Conservation (phyloP, 2,113 vertebrate genomes). For the Nothoprocta perdicaria region DNA sequence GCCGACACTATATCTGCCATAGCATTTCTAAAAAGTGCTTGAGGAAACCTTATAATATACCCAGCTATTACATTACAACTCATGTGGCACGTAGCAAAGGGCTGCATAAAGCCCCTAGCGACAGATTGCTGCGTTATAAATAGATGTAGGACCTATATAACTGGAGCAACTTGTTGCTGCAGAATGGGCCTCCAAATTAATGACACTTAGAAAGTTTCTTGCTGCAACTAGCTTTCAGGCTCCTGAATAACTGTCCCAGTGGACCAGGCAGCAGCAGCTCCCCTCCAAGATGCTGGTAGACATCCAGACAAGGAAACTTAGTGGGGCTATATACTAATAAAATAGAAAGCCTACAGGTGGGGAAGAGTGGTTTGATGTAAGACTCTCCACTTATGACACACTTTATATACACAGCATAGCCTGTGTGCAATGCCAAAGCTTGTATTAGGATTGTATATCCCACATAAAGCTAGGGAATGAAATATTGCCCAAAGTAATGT, state of each 20-base stretch:
- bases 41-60: slow-evolving; percentile 69
- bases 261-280: background rate
- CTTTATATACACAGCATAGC: background rate
- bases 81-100: slow-evolving; percentile 49
- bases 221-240: slow-evolving; percentile 37
- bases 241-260: background rate
- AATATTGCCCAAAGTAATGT: accelerated
- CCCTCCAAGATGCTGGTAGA: background rate
- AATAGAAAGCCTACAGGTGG: background rate
- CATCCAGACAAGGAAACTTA: background rate
- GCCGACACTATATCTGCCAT: slow-evolving; percentile 57
- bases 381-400: background rate
- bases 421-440: background rate
- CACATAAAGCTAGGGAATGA: background rate
- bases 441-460: background rate
- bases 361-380: background rate
- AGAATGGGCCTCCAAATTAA: slow-evolving; percentile 59
- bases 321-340: background rate
- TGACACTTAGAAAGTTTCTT: slow-evolving; percentile 64
- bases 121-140: slow-evolving; percentile 72
- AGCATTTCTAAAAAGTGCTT: slow-evolving; percentile 29
- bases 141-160: slow-evolving; percentile 66
- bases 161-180: slow-evolving; percentile 46
- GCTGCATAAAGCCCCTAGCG: slow-evolving; percentile 55
- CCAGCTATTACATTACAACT: slow-evolving; percentile 66